A percentile compares a stretch with the other conserved stretches of the same genome.
phyloP scores from a whole-genome alignment of 2,888 invertebrate genomes.

The Amphipyra berbera region DNA sequence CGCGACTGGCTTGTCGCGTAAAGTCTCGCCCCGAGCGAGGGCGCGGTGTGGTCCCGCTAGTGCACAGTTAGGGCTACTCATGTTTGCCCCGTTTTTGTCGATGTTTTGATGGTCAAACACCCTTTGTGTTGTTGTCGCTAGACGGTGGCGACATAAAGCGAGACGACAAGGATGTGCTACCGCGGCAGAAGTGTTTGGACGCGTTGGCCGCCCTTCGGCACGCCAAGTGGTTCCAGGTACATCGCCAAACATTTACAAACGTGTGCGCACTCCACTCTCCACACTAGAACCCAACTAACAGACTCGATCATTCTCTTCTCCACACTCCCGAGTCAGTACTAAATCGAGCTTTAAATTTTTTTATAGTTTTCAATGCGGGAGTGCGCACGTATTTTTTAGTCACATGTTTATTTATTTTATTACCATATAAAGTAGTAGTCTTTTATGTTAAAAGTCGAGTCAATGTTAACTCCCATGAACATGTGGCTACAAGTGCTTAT shows the following conservation, averaged over 20 bases:
- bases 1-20: conserved; percentile 8
- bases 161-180: conserved; percentile 98
- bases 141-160: conserved; percentile 91
- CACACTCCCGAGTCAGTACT: conserved; percentile 33
- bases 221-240: conserved; percentile 99
- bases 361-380: conserved; percentile 65
- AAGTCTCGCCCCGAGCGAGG: conserved; percentile 10
- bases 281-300: conserved; percentile 1
- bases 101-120: conserved; percentile 93
- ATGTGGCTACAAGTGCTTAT: conserved; percentile 87
- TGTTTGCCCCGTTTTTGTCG: conserved; percentile 89
- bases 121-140: conserved; percentile 91
- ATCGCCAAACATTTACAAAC: conserved; percentile 85
- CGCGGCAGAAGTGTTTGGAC: conserved; percentile 99
- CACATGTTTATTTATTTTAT: conserved; percentile 86
- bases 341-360: conserved; percentile 25
- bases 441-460: conserved; percentile 39
- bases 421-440: conserved; percentile 53
- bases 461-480: conserved; percentile 79
- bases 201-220: conserved; percentile 99
- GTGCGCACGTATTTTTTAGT: conserved; percentile 87
- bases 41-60: conserved; percentile 16
- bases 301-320: conserved; percentile 15
- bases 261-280: conserved; percentile 76
- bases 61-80: conserved; percentile 58